Conservation (phyloP, 2,797 vertebrate species). For the Taeniopygia guttata region DNA sequence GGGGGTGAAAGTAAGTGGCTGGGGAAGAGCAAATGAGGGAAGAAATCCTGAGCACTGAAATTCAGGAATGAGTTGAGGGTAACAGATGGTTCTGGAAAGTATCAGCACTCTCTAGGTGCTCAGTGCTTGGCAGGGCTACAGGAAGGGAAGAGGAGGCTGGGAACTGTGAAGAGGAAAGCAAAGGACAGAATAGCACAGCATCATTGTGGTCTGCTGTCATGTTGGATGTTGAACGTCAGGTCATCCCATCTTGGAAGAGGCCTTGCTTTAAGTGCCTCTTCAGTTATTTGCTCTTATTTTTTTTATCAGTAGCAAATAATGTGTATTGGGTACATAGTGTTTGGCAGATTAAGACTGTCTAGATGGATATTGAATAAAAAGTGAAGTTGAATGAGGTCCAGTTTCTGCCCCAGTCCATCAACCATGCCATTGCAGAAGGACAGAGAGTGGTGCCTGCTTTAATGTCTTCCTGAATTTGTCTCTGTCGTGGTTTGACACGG, state of each 20-base stretch:
- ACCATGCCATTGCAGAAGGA: background rate
- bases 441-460: background rate
- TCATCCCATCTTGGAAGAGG: background rate
- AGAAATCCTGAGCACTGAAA: background rate
- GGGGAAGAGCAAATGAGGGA: background rate
- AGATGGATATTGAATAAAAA: background rate
- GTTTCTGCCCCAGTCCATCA: background rate
- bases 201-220: background rate
- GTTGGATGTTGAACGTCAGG: background rate
- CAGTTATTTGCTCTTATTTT: accelerated
- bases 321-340: background rate
- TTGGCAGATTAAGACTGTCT: background rate
- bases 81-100: background rate
- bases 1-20: background rate
- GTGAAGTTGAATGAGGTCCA: background rate
- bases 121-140: accelerated
- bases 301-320: background rate
- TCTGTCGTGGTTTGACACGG: too few relatives aligned
- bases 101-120: background rate
- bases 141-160: background rate
- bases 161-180: background rate
- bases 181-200: background rate
- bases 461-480: background rate
- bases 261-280: background rate
- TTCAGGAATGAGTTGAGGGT: background rate